Evolutionary conservation across 2,113 vertebrate genomes (phyloP).

Genomic region (Hoplias malabaricus): DNA sequence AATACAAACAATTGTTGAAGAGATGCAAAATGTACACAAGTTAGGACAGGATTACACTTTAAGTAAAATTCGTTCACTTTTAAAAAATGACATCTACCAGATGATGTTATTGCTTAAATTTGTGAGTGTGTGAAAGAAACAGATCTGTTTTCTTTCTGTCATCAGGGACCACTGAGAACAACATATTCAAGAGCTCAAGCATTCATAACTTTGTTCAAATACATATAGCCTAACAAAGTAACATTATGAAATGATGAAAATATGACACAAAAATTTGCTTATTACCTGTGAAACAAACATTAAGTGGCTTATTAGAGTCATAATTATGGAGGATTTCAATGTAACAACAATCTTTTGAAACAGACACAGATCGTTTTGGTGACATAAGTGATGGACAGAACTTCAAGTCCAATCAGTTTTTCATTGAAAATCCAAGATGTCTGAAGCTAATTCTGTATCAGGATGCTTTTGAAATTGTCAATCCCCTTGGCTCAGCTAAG

Average conservation of each 20-base stretch:
- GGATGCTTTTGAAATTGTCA: too few species aligned
- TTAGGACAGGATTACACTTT: conserved; percentile 49
- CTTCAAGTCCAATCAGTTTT: too few species aligned
- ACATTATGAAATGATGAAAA: conserved; percentile 50
- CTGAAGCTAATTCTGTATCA: too few species aligned
- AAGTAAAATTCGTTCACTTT: conserved; percentile 40
- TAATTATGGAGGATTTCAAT: conserved; percentile 49
- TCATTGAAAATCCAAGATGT: too few species aligned
- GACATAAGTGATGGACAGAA: too few species aligned
- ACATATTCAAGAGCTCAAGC: conserved; percentile 37
- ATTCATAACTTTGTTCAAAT: conserved; percentile 39
- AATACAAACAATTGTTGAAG: conserved; percentile 50
- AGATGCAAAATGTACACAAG: conserved; percentile 54
- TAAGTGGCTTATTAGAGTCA: conserved; percentile 48
- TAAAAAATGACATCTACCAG: conserved; percentile 43
- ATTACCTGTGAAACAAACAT: conserved; percentile 48
- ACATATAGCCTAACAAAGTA: conserved; percentile 42
- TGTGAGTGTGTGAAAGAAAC: too few species aligned
- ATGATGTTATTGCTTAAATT: conserved; percentile 48
- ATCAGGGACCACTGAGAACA: conserved; percentile 46
- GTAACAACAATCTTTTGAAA: too few species aligned
- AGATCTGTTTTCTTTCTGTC: conserved; percentile 44
- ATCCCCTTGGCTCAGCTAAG: too few species aligned
- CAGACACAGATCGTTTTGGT: too few species aligned
- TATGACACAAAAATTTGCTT: conserved; percentile 49